Evolutionary conservation across 2,797 vertebrate genomes (phyloP), one percentile per base, ranked within the genome.

Genomic region (Sebastes steindachneri): DNA sequence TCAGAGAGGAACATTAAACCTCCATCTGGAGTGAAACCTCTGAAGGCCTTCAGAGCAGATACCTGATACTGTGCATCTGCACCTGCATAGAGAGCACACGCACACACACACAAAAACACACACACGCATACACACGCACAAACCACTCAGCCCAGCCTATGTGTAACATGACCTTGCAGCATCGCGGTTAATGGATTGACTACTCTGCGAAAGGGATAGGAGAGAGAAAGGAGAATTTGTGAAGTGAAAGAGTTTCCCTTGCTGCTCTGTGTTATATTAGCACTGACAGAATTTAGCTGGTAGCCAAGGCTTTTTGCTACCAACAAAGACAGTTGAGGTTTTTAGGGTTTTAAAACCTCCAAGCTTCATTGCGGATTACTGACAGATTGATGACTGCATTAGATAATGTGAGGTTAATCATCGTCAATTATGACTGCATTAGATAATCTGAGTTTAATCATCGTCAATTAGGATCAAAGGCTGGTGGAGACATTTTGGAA

Each of bases 41-140:
- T 87, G 67, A 86, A 83, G 80, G 72, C 76, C 75, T 73, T 71
- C 60, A 84, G 78, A 77, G 45, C 35, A 79, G 87, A 92, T 80
- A 94, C 73, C 72, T 83, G 84, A 94, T 86, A 91, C 80, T 79
- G 60, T 85, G 77, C 73, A 87, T 85, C 72, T 88, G 89, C 89
- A 93, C 87, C 88, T 91, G 86, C 80, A 70, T 23, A 14, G 15
- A 53, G 19, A 7, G 9, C 59, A 4, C 11, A 78, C 71, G 57
- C 73, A 84, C 37, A 69, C 33, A 79, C 55, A 29, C 35, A 68
- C 55, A 58, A 73, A 71, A 31, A 62, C 76, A 84, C 33, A 70
- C 41, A 63, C 60, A 41, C 35, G 68, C 41, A 58, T 55, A 73
- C 31, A 54, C 33, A 69, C 53, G 63, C 65, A 41, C 64, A 83